Evolutionary conservation across 2,888 invertebrate species (phyloP).

Genomic region (Bhutanitis thaidina): DNA sequence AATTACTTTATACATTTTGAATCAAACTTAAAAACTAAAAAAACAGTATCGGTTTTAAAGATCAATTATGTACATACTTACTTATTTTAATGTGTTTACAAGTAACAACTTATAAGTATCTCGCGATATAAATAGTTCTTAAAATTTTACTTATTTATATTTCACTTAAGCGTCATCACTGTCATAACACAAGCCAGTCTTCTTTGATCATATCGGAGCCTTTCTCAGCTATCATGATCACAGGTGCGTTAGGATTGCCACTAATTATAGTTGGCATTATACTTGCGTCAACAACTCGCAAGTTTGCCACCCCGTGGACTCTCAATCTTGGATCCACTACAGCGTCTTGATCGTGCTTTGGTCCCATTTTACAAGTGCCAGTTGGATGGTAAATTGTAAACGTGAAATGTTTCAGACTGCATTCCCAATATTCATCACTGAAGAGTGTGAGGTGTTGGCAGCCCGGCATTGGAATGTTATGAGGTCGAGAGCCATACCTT

Average conservation of each 20-base stretch:
- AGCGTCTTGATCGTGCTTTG: constrained; percentile 85
- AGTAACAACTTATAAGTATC: constrained; percentile 41
- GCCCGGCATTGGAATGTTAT: constrained; percentile 90
- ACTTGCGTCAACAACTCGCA: constrained; percentile 91
- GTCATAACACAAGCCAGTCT: constrained; percentile 85
- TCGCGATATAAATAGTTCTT: constrained; percentile 40
- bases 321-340: constrained; percentile 89
- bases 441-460: constrained; percentile 86
- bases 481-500: constrained; percentile 88
- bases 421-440: constrained; percentile 93
- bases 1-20: constrained; percentile 14
- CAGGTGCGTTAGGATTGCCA: constrained; percentile 94
- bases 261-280: constrained; percentile 94
- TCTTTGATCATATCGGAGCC: constrained; percentile 93
- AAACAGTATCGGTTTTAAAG: constrained; percentile 10
- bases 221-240: constrained; percentile 95
- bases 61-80: constrained; percentile 37
- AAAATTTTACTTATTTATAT: constrained; percentile 25
- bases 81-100: constrained; percentile 37
- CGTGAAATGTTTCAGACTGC: constrained; percentile 88
- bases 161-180: constrained; percentile 31
- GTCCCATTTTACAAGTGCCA: constrained; percentile 94
- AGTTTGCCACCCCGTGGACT: constrained; percentile 87
- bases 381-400: constrained; percentile 93
- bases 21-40: constrained; percentile 5